Percentiles rank a stretch among this genome's conserved stretches.
phyloP scores from a whole-genome alignment of 2,888 invertebrate species.

The Petrolisthes cinctipes region DNA sequence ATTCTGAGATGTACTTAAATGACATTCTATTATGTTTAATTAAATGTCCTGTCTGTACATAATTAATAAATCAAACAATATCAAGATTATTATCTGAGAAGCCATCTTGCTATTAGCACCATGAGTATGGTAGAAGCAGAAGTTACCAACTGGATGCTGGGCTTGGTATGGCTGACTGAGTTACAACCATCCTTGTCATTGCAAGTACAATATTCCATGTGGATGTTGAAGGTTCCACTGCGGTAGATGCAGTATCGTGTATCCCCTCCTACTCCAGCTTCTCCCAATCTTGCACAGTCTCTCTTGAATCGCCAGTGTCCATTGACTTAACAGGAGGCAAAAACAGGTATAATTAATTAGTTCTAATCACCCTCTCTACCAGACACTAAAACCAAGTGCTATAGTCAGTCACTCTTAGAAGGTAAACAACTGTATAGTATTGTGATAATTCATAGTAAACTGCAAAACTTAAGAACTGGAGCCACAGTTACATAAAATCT shows the following conservation, averaged over 20 bases:
- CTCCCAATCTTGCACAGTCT: constrained; percentile 90
- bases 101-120: neutral
- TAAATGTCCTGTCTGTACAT: neutral
- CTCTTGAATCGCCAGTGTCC: constrained; percentile 91
- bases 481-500: no score
- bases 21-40: neutral
- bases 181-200: constrained; percentile 89
- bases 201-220: constrained; percentile 93
- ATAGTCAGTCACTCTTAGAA: no score
- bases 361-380: no score
- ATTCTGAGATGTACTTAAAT: neutral
- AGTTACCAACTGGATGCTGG: constrained; percentile 6
- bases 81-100: neutral
- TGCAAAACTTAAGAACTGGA: no score
- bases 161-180: constrained; percentile 70
- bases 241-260: constrained; percentile 91
- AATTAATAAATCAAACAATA: neutral
- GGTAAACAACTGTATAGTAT: no score
- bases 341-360: no score
- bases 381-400: no score
- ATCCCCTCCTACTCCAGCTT: constrained; percentile 89
- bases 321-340: constrained; percentile 74
- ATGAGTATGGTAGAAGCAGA: neutral
- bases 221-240: constrained; percentile 92
- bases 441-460: no score